Conservation (phyloP, 2,888 invertebrate genomes). For the Leptogaster cylindrica region DNA sequence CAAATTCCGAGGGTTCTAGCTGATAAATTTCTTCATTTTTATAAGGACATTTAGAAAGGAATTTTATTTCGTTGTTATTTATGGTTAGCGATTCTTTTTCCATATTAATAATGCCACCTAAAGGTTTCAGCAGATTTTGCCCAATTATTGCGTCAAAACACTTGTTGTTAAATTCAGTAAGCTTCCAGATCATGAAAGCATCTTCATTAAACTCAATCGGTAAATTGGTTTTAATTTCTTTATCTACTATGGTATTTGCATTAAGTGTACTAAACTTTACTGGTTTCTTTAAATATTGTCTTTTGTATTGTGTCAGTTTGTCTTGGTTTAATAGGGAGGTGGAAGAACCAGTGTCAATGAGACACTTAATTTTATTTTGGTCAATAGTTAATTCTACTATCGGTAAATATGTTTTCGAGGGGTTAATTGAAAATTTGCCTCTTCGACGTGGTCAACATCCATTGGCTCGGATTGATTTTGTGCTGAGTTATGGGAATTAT, state of each 20-base stretch:
- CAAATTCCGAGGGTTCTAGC: background rate
- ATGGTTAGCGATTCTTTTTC: constrained; percentile 23
- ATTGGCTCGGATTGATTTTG: too few relatives aligned
- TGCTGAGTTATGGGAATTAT: too few relatives aligned
- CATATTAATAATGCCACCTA: constrained; percentile 44
- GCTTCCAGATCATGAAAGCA: constrained; percentile 47
- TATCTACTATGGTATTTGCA: constrained; percentile 40
- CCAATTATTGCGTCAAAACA: constrained; percentile 37
- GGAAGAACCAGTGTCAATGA: constrained; percentile 48
- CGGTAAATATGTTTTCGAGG: too few relatives aligned
- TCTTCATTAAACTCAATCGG: constrained; percentile 46
- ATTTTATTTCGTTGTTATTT: constrained; percentile 19
- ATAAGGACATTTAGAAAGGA: background rate
- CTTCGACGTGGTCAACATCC: too few relatives aligned
- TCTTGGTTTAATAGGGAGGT: constrained; percentile 43
- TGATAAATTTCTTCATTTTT: background rate
- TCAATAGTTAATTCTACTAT: too few relatives aligned
- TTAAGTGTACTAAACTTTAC: constrained; percentile 45
- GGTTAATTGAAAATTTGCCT: too few relatives aligned
- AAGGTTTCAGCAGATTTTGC: constrained; percentile 44
- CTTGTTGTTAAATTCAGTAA: constrained; percentile 44
- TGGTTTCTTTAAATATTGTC: constrained; percentile 9
- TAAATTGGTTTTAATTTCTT: constrained; percentile 46
- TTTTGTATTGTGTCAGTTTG: constrained; percentile 44
- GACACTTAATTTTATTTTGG: too few relatives aligned